Percentiles rank a stretch among this genome's conserved stretches.
Conservation (phyloP, 2,113 vertebrate genomes). For the Coturnix japonica region DNA sequence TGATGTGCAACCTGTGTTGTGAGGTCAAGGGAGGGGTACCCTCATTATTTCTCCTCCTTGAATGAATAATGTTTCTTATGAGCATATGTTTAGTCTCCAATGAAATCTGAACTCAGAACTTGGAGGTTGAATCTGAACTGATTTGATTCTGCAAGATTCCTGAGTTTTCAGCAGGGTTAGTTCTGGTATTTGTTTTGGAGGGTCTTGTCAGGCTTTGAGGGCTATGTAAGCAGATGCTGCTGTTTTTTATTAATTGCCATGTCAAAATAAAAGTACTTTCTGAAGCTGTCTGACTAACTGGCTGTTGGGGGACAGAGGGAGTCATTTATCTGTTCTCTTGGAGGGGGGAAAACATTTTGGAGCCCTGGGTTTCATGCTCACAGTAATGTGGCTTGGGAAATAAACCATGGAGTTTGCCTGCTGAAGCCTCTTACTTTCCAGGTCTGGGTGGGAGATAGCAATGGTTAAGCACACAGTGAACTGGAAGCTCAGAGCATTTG, state of each 20-base stretch:
- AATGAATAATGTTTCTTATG: not conserved
- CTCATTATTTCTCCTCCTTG: not conserved
- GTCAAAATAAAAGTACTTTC: constrained; percentile 29
- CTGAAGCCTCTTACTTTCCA: constrained; percentile 28
- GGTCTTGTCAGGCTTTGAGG: constrained; percentile 23
- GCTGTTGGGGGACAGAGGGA: not conserved
- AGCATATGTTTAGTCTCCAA: not conserved
- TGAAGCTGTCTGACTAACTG: not conserved
- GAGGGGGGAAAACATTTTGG: constrained; percentile 30
- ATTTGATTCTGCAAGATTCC: not conserved
- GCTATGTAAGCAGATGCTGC: constrained; percentile 34
- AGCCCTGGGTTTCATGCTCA: not conserved
- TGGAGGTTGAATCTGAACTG: not conserved
- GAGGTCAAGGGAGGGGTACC: not conserved
- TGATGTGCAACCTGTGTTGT: accelerated
- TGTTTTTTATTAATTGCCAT: constrained; percentile 20
- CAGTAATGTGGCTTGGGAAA: constrained; percentile 42
- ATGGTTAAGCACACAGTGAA: not conserved
- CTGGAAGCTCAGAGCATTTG: not conserved
- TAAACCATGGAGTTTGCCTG: constrained; percentile 27
- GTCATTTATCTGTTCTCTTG: constrained; percentile 18
- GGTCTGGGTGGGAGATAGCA: constrained; percentile 59
- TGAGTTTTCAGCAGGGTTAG: not conserved
- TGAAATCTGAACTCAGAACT: not conserved
- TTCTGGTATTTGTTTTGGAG: constrained; percentile 53